phyloP scores from a whole-genome alignment of 2,113 vertebrate species.

The Herpailurus yagouaroundi region DNA sequence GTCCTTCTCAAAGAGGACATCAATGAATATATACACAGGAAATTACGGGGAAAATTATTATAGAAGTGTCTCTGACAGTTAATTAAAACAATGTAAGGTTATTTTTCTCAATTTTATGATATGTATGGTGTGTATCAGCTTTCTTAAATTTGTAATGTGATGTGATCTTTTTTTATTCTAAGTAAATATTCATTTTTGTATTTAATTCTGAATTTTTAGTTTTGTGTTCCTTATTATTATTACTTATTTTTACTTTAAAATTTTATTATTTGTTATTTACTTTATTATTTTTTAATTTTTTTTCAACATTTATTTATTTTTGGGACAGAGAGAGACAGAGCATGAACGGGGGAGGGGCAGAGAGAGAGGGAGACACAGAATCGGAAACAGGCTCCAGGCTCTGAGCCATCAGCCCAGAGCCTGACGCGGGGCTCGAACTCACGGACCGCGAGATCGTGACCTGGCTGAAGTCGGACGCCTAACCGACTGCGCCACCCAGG shows the following conservation, averaged over 20 bases:
- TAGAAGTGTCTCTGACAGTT: background rate
- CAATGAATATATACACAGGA: background rate
- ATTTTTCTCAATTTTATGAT: background rate
- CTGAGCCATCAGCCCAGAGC: no score
- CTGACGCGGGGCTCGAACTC: no score
- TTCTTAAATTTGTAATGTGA: background rate
- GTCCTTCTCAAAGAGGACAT: background rate
- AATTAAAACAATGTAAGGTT: background rate
- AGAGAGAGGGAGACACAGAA: no score
- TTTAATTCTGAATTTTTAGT: constrained; percentile 5
- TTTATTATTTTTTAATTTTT: no score
- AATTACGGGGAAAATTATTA: background rate
- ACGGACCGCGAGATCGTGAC: no score
- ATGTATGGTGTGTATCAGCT: background rate
- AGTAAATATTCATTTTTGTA: constrained; percentile 13
- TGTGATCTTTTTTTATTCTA: background rate
- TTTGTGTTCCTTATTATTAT: background rate
- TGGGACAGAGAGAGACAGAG: no score
- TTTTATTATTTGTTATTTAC: background rate
- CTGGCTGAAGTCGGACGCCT: no score
- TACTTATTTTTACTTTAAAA: no score
- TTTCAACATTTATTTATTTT: no score
- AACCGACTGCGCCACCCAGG: no score
- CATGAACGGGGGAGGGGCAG: no score
- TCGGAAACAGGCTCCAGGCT: no score